Conservation (phyloP, 1,140 invertebrate species). For the Geopemphigus sp. region DNA sequence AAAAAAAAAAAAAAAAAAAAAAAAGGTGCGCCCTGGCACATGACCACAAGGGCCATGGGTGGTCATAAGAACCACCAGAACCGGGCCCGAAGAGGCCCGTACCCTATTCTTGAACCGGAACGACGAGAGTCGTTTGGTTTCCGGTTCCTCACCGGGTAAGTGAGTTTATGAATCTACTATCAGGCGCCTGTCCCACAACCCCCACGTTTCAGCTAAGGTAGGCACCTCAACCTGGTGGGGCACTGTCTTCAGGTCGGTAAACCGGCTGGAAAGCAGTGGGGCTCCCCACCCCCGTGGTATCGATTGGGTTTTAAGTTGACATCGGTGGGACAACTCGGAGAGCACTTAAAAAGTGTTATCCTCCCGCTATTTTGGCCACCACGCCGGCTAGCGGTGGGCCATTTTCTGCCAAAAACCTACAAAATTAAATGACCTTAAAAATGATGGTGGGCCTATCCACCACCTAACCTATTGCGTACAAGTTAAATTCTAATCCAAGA, state of each 20-base stretch:
- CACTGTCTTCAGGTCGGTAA: not conserved
- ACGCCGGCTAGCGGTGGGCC: conserved; percentile 3
- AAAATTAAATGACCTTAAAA: not conserved
- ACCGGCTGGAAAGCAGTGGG: not conserved
- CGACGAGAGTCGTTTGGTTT: not conserved
- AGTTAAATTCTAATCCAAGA: no score
- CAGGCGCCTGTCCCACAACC: not conserved
- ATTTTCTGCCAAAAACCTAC: no score
- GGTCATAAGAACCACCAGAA: conserved; percentile 1
- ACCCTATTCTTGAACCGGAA: not conserved
- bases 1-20: no score
- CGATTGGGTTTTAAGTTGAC: not conserved
- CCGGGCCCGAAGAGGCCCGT: not conserved
- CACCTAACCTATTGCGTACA: not conserved
- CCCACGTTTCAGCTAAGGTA: not conserved
- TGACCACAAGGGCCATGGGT: not conserved
- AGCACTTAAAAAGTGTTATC: no score
- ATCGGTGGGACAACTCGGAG: not conserved
- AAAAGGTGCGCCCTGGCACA: no score
- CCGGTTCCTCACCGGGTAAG: not conserved
- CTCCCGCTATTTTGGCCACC: not conserved
- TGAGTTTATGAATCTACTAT: not conserved
- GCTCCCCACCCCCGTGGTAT: not conserved
- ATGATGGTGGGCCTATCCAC: no score
- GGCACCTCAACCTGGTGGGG: not conserved